Conservation (phyloP, 2,113 vertebrate genomes). For the Epinephelus lanceolatus region DNA sequence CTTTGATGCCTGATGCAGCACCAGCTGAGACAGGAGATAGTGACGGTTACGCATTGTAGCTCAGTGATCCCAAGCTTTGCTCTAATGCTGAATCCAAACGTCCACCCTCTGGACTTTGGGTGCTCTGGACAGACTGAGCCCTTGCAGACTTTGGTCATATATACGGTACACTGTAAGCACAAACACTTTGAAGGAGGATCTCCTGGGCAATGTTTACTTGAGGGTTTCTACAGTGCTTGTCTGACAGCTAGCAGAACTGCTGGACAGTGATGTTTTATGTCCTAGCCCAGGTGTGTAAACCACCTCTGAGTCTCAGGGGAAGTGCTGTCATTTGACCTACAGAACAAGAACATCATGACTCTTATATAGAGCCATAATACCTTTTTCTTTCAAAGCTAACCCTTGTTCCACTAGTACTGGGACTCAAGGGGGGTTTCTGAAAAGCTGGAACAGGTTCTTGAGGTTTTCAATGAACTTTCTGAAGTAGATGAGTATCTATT, state of each 20-base stretch:
- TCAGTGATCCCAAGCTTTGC: not conserved
- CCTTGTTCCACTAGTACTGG: not conserved
- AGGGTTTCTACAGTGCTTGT: not conserved
- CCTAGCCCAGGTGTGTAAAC: not conserved
- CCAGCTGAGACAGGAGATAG: slow-evolving; percentile 31
- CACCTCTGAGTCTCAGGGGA: not conserved
- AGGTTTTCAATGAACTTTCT: not conserved
- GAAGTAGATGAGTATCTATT: not conserved
- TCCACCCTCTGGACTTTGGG: not conserved
- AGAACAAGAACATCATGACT: not conserved
- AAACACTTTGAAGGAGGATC: not conserved
- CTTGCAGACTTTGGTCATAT: not conserved
- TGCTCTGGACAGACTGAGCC: not conserved
- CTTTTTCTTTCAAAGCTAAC: not conserved
- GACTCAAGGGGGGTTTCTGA: too few species aligned
- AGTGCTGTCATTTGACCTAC: not conserved
- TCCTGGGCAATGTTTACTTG: not conserved
- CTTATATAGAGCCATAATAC: not conserved
- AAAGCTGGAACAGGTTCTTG: not conserved
- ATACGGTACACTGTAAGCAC: not conserved
- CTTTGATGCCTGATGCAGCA: slow-evolving; percentile 25
- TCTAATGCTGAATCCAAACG: not conserved
- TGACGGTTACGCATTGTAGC: not conserved
- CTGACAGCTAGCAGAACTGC: not conserved
- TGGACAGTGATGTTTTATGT: not conserved